Conservation (phyloP, 2,888 invertebrate genomes). For the Amorpha juglandis region DNA sequence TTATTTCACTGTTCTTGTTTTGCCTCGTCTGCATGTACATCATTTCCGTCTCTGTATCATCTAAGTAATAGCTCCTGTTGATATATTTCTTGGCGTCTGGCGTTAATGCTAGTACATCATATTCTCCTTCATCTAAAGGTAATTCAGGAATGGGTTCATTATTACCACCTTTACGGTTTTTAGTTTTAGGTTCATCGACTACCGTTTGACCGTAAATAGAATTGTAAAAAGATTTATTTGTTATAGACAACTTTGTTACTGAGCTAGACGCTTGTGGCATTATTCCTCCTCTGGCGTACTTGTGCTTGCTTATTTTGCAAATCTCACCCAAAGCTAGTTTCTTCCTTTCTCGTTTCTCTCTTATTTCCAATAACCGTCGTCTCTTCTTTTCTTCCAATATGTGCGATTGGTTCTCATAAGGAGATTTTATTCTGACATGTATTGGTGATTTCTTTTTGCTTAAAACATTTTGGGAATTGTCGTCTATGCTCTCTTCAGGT, state of each 20-base stretch:
- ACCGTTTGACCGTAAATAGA: slow-evolving; percentile 70
- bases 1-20: slow-evolving; percentile 22
- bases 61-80: slow-evolving; percentile 65
- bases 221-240: slow-evolving; percentile 77
- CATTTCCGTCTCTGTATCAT: slow-evolving; percentile 67
- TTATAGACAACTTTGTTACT: slow-evolving; percentile 75
- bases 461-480: slow-evolving; percentile 34
- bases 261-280: slow-evolving; percentile 69
- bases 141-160: slow-evolving; percentile 40
- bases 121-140: slow-evolving; percentile 41
- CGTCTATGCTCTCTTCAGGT: slow-evolving; percentile 62
- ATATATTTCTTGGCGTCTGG: slow-evolving; percentile 53
- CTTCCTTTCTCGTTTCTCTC: slow-evolving; percentile 67
- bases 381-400: slow-evolving; percentile 71
- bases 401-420: slow-evolving; percentile 71
- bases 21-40: slow-evolving; percentile 56
- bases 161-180: slow-evolving; percentile 41
- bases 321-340: slow-evolving; percentile 66
- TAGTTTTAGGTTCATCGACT: slow-evolving; percentile 45
- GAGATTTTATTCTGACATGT: slow-evolving; percentile 69
- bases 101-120: slow-evolving; percentile 32
- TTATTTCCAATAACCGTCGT: slow-evolving; percentile 68
- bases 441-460: slow-evolving; percentile 61
- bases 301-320: slow-evolving; percentile 64
- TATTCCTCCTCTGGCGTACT: slow-evolving; percentile 52